These are phyloP conservation scores for Liasis olivaceus DNA, from an alignment of 2,797 vertebrate species.

Conservation along the genomic window DNA sequence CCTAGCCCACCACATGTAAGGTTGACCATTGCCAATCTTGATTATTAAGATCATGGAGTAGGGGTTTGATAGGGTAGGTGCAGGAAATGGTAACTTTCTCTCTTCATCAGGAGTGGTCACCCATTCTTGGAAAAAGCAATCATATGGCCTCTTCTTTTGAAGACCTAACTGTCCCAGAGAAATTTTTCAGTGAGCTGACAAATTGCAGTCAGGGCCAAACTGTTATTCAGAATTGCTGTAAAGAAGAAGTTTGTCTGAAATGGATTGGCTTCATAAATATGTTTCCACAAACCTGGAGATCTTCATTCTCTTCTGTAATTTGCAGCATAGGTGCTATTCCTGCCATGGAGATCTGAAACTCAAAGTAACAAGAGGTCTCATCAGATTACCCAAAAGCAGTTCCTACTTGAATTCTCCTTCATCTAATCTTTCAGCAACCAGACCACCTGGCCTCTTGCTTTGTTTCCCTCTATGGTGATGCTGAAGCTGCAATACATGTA, in stretches of 20 bases:
- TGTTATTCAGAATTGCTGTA: not conserved
- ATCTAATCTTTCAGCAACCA: not conserved
- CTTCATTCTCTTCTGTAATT: not conserved
- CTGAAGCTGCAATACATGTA: not conserved
- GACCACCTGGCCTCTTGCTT: not conserved
- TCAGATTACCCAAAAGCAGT: not conserved
- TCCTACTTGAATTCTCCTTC: not conserved
- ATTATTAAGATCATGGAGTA: not conserved
- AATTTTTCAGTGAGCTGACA: not conserved
- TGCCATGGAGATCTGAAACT: not conserved
- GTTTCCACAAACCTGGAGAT: not conserved
- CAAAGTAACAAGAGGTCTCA: not conserved
- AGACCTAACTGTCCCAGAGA: not conserved
- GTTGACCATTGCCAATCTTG: not conserved
- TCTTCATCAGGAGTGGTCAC: not conserved
- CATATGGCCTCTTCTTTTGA: not conserved
- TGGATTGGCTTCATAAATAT: not conserved
- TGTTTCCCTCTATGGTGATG: not conserved
- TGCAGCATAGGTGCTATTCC: not conserved
- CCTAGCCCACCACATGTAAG: not conserved
- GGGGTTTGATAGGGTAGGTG: not conserved
- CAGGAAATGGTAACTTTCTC: not conserved
- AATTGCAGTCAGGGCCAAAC: not conserved
- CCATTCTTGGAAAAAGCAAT: not conserved
- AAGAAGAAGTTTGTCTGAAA: not conserved